phyloP scores from a whole-genome alignment of 2,888 invertebrate genomes.

The Ichneumoninae sp. region DNA sequence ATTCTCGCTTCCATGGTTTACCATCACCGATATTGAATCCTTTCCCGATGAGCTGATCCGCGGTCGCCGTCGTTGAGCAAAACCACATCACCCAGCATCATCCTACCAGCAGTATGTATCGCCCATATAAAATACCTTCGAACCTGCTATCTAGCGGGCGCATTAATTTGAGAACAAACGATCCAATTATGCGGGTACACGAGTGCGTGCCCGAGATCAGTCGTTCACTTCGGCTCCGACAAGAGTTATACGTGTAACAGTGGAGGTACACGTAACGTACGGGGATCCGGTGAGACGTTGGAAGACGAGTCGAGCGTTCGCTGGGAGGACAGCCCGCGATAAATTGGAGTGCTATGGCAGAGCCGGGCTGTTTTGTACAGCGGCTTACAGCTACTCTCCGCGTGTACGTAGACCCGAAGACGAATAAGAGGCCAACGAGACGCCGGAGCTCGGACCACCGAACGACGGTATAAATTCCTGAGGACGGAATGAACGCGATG shows the following conservation, averaged over 20 bases:
- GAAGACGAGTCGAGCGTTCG: slow-evolving; percentile 52
- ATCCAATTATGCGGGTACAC: slow-evolving; percentile 67
- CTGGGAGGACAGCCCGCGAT: slow-evolving; percentile 46
- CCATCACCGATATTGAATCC: too few relatives aligned
- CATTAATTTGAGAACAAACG: slow-evolving; percentile 69
- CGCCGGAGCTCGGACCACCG: slow-evolving; percentile 55
- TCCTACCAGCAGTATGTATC: not conserved
- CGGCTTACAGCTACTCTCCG: slow-evolving; percentile 40
- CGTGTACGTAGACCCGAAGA: slow-evolving; percentile 10
- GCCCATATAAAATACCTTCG: not conserved
- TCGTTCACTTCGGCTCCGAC: slow-evolving; percentile 60
- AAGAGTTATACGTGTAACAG: slow-evolving; percentile 20
- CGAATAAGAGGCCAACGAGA: slow-evolving; percentile 38
- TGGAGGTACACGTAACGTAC: slow-evolving; percentile 16
- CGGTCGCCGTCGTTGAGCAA: too few relatives aligned
- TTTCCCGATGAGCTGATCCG: too few relatives aligned
- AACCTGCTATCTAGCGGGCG: slow-evolving; percentile 29
- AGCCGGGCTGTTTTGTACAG: slow-evolving; percentile 43
- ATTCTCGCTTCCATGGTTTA: too few relatives aligned
- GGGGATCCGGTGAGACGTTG: slow-evolving; percentile 52
- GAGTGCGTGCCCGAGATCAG: slow-evolving; percentile 64
- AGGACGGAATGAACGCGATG: slow-evolving; percentile 56
- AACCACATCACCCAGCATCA: not conserved
- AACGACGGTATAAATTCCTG: slow-evolving; percentile 63
- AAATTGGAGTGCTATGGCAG: slow-evolving; percentile 57